Percentiles rank a stretch among this genome's conserved stretches.
Conservation (phyloP, 2,113 vertebrate species). For the Mohoua ochrocephala region DNA sequence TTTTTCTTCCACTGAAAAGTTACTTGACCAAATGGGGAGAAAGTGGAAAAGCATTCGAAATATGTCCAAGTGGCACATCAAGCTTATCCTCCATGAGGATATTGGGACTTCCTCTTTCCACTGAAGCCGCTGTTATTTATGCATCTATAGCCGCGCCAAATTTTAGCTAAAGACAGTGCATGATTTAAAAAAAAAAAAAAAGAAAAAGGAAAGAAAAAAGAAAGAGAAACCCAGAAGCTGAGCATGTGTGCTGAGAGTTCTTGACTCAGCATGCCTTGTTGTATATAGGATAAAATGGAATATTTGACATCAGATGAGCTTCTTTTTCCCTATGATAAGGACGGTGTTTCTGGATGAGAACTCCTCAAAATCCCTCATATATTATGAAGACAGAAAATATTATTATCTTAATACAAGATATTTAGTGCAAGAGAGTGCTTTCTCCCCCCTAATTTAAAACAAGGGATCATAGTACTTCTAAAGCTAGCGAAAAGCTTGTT, state of each 20-base stretch:
- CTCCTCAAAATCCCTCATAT: background rate
- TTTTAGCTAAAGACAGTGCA: constrained; percentile 23
- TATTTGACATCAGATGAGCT: background rate
- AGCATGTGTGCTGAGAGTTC: background rate
- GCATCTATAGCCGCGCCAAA: constrained; percentile 14
- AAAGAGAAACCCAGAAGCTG: background rate
- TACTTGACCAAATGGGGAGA: constrained; percentile 34
- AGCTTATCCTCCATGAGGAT: constrained; percentile 4
- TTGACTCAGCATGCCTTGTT: background rate
- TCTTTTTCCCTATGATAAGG: background rate
- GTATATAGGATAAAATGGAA: background rate
- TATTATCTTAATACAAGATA: background rate
- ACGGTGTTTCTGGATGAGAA: background rate
- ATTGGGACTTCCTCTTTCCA: constrained; percentile 6
- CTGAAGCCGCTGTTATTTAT: constrained; percentile 13
- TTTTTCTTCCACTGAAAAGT: constrained; percentile 43
- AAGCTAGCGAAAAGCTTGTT: rapidly evolving
- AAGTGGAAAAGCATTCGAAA: constrained; percentile 26
- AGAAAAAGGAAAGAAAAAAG: too few species aligned
- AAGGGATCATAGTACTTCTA: background rate
- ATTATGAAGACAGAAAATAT: background rate
- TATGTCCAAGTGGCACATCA: constrained; percentile 29
- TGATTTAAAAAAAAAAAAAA: background rate
- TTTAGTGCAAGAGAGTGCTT: background rate
- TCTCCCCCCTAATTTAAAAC: background rate